Percentiles rank a stretch among this genome's conserved stretches.
Conservation (phyloP, 2,113 vertebrate species). For the Jaculus jaculus region DNA sequence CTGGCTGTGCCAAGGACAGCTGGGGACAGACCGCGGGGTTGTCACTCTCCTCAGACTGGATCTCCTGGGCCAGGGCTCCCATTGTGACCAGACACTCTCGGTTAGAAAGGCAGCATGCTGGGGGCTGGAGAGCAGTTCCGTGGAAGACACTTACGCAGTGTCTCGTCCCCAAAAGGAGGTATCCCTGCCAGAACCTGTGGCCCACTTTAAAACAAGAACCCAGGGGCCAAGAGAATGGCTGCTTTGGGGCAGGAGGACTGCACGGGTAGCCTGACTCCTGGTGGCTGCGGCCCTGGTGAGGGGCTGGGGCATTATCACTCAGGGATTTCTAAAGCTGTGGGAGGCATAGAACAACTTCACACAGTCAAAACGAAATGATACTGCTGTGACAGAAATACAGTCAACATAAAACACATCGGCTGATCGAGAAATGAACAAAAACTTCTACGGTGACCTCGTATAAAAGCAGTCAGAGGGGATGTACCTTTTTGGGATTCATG, state of each 20-base stretch:
- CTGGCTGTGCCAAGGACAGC: fast-evolving
- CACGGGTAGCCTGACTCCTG: neutral
- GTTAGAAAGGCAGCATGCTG: neutral
- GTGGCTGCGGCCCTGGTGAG: fast-evolving
- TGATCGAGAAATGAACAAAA: fast-evolving
- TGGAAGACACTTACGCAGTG: neutral
- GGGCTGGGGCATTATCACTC: fast-evolving
- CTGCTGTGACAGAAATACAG: neutral
- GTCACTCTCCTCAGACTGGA: neutral
- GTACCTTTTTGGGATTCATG: conserved; percentile 98
- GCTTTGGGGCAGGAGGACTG: neutral
- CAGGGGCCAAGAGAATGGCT: neutral
- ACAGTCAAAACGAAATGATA: neutral
- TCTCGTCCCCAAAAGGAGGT: neutral
- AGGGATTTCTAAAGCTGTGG: fast-evolving
- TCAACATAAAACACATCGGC: fast-evolving
- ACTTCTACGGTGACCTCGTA: fast-evolving
- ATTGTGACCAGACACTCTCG: fast-evolving
- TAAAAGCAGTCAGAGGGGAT: fast-evolving
- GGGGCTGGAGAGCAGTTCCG: neutral
- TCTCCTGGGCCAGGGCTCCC: neutral
- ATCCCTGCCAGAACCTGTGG: neutral
- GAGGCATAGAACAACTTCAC: neutral
- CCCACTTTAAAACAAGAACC: too few species aligned
- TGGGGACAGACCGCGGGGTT: neutral